Evolutionary conservation across 1,140 invertebrate genomes (phyloP), one percentile per base, ranked within the genome.

Genomic region (Agrilus planipennis): DNA sequence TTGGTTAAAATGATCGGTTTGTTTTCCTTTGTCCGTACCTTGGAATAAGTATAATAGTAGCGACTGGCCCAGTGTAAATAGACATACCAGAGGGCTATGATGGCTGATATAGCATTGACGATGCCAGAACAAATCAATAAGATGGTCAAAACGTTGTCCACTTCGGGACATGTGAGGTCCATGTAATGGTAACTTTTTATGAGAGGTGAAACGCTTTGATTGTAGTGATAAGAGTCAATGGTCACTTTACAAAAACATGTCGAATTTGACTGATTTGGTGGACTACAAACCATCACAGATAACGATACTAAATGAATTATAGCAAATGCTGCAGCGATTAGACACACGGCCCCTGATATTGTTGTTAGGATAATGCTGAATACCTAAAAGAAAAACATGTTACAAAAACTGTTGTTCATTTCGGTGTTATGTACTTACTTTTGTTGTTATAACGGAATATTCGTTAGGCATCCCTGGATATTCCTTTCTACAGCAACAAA

Each of bases 51-150:
- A 32, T 63, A 61, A n/a, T 53, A 49, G 36, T 62, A 60, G 11
- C 60, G 53, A 39, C 57, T 63, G 10, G 54, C 55, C 65, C 67
- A 69, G 39, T 69, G 63, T 21, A 69, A 48, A 39, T 63, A 63
- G 10, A 70, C 54, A 46, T 68, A 67, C 53, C 63, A 62, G 2
- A 57, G 41, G 5, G 63, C 60, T 16, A 68, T 42, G 18, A 68
- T 28, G 0, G 58, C 57, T 3, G 51, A 63, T 7, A 67, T 44
- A 10, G 47, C 41, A 42, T 66, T 69, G 3, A 54, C 45, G 16
- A 57, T 52, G 39, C 58, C 54, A 0, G 61, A 64, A 4, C 54
- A 57, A 18, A 66, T 59, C 16, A 68, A 44, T 6, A 69, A 48
- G 12, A 63, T 51, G 3, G 47, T 51, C 30, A 69, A 47, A 41